Percentiles rank a stretch among this genome's conserved stretches.
phyloP scores from a whole-genome alignment of 2,113 vertebrate species.

The Miniopterus natalensis region DNA sequence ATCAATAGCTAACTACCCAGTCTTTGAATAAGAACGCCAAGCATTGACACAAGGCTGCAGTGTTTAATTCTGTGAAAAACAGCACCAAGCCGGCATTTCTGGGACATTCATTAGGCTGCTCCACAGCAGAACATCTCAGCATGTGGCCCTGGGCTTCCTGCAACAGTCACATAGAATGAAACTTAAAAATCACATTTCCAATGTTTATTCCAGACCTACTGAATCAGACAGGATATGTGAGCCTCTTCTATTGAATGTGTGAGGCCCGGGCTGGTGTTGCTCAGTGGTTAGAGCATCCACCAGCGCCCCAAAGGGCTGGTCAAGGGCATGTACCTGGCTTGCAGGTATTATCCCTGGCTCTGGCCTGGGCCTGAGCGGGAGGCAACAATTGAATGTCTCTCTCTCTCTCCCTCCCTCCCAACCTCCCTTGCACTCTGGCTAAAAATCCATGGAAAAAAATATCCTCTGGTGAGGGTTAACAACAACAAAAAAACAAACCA shows the following conservation, averaged over 20 bases:
- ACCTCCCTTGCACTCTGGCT: no score
- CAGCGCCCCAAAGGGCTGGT: no score
- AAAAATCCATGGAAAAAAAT: no score
- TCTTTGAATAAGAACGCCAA: not conserved
- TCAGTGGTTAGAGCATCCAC: no score
- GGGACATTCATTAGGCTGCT: not conserved
- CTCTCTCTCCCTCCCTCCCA: no score
- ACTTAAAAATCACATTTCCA: not conserved
- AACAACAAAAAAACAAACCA: no score
- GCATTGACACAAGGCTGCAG: not conserved
- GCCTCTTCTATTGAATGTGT: not conserved
- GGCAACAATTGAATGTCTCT: no score
- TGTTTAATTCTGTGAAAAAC: not conserved
- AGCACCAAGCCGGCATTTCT: not conserved
- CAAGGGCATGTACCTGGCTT: no score
- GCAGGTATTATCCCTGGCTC: no score
- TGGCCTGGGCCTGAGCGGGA: no score
- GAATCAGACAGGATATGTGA: not conserved
- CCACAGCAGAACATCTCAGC: not conserved
- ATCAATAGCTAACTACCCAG: not conserved
- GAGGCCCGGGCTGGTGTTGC: no score
- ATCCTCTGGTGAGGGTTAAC: no score
- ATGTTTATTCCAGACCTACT: not conserved
- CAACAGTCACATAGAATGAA: not conserved
- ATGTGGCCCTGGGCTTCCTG: not conserved